phyloP scores from a whole-genome alignment of 2,888 invertebrate genomes.

The Nomada fabriciana region DNA sequence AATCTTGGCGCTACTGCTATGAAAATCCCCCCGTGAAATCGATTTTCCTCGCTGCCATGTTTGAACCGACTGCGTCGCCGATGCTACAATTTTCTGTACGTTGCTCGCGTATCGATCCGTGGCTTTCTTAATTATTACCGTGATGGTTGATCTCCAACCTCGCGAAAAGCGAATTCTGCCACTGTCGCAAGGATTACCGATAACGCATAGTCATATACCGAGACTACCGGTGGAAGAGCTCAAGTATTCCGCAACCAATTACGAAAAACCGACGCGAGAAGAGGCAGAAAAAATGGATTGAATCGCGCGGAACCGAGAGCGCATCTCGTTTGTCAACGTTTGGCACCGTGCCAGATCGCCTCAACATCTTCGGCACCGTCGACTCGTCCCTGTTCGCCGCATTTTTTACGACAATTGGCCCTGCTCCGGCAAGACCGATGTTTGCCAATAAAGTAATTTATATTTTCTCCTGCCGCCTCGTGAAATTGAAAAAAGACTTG shows the following conservation, averaged over 20 bases:
- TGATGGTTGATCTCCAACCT: too few species aligned
- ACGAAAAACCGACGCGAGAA: conserved; percentile 30
- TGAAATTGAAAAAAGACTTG: conserved; percentile 2
- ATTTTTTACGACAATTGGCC: conserved; percentile 62
- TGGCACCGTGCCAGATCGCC: conserved; percentile 58
- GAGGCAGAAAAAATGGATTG: conserved; percentile 35
- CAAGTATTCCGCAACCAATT: conserved; percentile 35
- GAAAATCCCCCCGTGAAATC: conserved; percentile 48
- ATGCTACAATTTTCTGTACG: too few species aligned
- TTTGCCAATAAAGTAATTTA: conserved; percentile 52
- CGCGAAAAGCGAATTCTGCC: not conserved
- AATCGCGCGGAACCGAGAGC: conserved; percentile 35
- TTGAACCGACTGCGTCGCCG: not conserved
- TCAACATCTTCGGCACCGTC: conserved; percentile 47
- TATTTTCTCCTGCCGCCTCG: not conserved
- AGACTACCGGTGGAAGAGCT: not conserved
- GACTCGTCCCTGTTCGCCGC: conserved; percentile 21
- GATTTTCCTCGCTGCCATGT: conserved; percentile 26
- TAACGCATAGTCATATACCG: conserved; percentile 1
- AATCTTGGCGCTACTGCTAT: conserved; percentile 42
- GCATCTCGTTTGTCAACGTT: conserved; percentile 57
- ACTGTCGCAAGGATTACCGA: not conserved
- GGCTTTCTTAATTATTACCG: too few species aligned
- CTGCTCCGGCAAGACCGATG: conserved; percentile 17
- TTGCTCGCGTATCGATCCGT: too few species aligned